Base-by-base conservation (phyloP, 2,113 vertebrate species). In the Prolemur simus region DNA sequence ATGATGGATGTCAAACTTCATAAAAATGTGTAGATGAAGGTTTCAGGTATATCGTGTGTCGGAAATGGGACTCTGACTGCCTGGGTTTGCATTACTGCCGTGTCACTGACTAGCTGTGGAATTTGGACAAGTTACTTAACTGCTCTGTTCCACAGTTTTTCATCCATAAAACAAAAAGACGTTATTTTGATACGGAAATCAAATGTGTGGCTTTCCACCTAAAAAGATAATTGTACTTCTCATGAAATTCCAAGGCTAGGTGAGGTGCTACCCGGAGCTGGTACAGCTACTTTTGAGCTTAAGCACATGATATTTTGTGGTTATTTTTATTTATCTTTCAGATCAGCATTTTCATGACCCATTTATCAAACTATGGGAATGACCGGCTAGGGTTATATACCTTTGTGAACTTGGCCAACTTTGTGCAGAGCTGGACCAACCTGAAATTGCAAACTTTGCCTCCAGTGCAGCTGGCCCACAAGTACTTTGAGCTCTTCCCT, bases 291-390 rank as follows among this genome's bases (percentile, higher is more conserved):
- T 91, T 96, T 47, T 87, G 25, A 83, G 23, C 13, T 84, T 49
- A 37, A 4, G 7, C 23, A 27, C 87, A 56, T 82, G 49, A 73
- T 29, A 56, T 58, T 88, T 94, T 96, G 87, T 49, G 60, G 14
- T 60, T 45, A 58, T 78, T 90, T 95, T 83, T 82, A 77, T 87
- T 96, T 97, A 23, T 91, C 74, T 98, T 98, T 68, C 97, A 99
- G 99, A 99, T 99, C 98, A 99, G 99, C 98, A 99, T 99, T 98
- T 99, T 99, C 98, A 99, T 99, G 99, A 99, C 99, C 49, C 99
- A 99, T 97, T 98, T 99, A 87, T 99, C 99, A 56, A 99, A 99
- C 98, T 99, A 99, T 0, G 99, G 99, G 27, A 99, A 99, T 0
- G 99, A 99, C 95, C 99, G 99, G n/a, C 98, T 99, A 80, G 99